phyloP scores from a whole-genome alignment of 2,797 vertebrate genomes.

The Aphelocoma californica region DNA sequence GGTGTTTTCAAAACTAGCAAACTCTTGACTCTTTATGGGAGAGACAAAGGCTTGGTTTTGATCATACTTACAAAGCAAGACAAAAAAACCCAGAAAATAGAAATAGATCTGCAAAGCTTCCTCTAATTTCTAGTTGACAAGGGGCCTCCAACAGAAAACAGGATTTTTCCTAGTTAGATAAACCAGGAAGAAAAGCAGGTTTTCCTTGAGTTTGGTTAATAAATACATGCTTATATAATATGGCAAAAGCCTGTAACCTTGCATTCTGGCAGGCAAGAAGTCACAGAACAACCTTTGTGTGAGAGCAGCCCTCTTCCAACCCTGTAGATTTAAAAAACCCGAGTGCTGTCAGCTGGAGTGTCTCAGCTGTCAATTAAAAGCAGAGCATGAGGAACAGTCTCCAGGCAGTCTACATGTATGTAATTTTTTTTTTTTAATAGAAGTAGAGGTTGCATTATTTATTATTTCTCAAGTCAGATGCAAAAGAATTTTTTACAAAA shows the following conservation, averaged over 20 bases:
- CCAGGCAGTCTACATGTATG: constrained; percentile 1
- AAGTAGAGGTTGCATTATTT: constrained; percentile 18
- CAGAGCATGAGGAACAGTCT: constrained; percentile 13
- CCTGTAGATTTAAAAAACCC: not conserved
- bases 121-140: not conserved
- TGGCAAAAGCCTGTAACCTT: not conserved
- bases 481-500: not conserved
- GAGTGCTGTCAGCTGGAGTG: constrained; percentile 42
- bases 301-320: not conserved
- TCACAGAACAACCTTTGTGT: not conserved
- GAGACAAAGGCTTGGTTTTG: not conserved
- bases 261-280: not conserved
- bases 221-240: not conserved
- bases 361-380: constrained; percentile 60
- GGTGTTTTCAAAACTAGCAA: not conserved
- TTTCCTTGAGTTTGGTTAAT: not conserved
- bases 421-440: not conserved
- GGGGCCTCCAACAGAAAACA: not conserved
- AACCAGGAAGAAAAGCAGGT: not conserved
- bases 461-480: constrained; percentile 13
- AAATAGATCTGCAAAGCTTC: not conserved
- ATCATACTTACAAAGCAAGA: not conserved
- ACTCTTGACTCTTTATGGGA: not conserved
- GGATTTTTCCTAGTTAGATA: not conserved
- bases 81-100: rapidly evolving